Evolutionary conservation across 92 coral and sea anemone genomes (phyloP).

Genomic region (Isaurus tuberculatus): DNA sequence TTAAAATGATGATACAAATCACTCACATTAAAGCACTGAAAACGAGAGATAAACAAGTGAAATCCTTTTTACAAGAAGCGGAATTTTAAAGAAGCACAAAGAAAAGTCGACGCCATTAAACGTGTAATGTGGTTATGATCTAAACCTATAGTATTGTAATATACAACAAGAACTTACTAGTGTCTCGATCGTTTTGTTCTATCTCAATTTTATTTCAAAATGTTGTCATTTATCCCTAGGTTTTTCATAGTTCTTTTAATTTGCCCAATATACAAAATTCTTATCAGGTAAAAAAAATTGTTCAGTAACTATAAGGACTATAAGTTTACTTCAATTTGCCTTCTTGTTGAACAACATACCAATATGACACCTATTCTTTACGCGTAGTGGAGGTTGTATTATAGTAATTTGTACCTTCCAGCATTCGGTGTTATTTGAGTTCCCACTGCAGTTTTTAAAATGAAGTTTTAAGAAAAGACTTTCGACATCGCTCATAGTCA

Average conservation of each 20-base stretch:
- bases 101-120: not conserved
- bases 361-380: not conserved
- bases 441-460: conserved; percentile 23
- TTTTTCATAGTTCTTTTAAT: not conserved
- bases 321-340: not conserved
- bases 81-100: not conserved
- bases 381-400: too few relatives aligned
- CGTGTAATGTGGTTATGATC: too few relatives aligned
- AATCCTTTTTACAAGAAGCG: not conserved
- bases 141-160: not conserved
- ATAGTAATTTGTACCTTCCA: conserved; percentile 26
- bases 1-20: conserved; percentile 47
- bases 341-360: not conserved
- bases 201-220: not conserved
- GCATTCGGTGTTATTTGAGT: not conserved
- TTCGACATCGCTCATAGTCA: conserved; percentile 28
- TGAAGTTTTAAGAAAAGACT: conserved; percentile 20
- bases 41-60: not conserved
- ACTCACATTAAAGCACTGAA: conserved; percentile 47
- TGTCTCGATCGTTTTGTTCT: not conserved
- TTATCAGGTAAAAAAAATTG: not conserved
- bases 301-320: not conserved
- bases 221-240: not conserved
- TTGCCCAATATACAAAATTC: not conserved
- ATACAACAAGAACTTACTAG: not conserved